phyloP scores from a whole-genome alignment of 1,140 invertebrate species.

The Atta cephalotes region DNA sequence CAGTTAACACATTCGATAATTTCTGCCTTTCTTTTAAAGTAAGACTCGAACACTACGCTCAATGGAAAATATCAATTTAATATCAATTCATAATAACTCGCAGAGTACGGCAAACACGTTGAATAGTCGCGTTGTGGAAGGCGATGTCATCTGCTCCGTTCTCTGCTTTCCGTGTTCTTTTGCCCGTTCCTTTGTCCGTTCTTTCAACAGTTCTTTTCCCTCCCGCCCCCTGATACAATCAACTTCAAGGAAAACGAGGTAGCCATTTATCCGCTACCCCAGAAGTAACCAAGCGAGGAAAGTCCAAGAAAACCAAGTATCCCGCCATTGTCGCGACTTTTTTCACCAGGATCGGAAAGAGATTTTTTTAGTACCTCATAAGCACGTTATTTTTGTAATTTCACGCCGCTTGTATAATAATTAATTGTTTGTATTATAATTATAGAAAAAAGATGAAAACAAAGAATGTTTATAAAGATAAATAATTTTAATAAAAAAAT shows the following conservation, averaged over 20 bases:
- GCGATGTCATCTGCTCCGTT: slow-evolving; percentile 59
- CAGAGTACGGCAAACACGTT: slow-evolving; percentile 44
- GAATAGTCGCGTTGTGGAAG: slow-evolving; percentile 52
- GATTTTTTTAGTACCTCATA: neutral
- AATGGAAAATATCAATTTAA: slow-evolving; percentile 48
- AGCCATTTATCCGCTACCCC: slow-evolving; percentile 76
- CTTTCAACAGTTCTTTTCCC: slow-evolving; percentile 60
- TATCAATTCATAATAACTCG: slow-evolving; percentile 45
- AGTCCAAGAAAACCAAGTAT: slow-evolving; percentile 74
- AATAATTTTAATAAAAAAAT: neutral
- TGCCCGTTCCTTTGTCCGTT: slow-evolving; percentile 58
- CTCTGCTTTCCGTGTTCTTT: slow-evolving; percentile 66
- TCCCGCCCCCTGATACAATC: slow-evolving; percentile 71
- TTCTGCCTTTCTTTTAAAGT: neutral
- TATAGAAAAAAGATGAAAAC: neutral
- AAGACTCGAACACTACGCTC: neutral
- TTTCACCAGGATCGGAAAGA: slow-evolving; percentile 36
- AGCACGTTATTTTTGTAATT: slow-evolving; percentile 17
- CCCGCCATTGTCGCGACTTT: slow-evolving; percentile 70
- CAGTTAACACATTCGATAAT: slow-evolving; percentile 16
- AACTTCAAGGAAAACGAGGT: slow-evolving; percentile 75
- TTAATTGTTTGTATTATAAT: neutral
- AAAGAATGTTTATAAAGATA: neutral
- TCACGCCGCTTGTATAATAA: neutral
- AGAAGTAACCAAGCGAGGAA: slow-evolving; percentile 74